Percentiles rank a stretch among this genome's conserved stretches.
Evolutionary conservation across 2,888 invertebrate genomes (phyloP).

Genomic region (Steinernema carpocapsae): DNA sequence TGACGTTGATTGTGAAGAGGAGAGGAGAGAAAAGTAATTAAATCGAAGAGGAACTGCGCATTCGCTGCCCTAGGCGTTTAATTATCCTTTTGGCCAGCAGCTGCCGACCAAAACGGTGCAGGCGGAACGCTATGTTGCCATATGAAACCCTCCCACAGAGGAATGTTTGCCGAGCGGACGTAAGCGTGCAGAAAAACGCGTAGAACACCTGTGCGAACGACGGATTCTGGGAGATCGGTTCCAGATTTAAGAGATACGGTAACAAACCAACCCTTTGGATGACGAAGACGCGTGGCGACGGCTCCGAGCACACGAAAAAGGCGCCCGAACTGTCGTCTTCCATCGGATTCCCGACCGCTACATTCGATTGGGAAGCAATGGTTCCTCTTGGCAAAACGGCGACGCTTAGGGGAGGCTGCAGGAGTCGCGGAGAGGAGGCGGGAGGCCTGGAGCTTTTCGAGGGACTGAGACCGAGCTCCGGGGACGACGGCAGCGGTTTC

Average conservation of each 20-base stretch:
- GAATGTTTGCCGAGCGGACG: slow-evolving; percentile 10
- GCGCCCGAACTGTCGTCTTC: slow-evolving; percentile 46
- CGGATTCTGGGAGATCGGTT: not conserved
- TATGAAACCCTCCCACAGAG: not conserved
- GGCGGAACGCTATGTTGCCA: not conserved
- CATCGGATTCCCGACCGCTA: slow-evolving; percentile 19
- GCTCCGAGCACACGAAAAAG: slow-evolving; percentile 75
- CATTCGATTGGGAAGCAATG: slow-evolving; percentile 5
- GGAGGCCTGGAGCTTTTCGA: not conserved
- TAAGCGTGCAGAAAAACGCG: not conserved
- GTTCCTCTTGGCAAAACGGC: not conserved
- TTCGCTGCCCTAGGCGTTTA: slow-evolving; percentile 32
- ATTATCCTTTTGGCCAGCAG: slow-evolving; percentile 22
- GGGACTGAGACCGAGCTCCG: slow-evolving; percentile 15
- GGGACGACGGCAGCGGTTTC: slow-evolving; percentile 20
- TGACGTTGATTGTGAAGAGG: slow-evolving; percentile 16
- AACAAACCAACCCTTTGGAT: slow-evolving; percentile 74
- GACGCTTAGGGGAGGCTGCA: slow-evolving; percentile 6
- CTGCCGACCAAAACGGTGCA: slow-evolving; percentile 1
- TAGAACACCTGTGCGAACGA: not conserved
- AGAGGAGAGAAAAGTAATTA: slow-evolving; percentile 28
- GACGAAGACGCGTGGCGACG: slow-evolving; percentile 76
- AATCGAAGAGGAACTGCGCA: slow-evolving; percentile 30
- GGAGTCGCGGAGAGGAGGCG: not conserved
- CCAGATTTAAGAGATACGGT: slow-evolving; percentile 1